A percentile compares a stretch with the other conserved stretches of the same genome.
Evolutionary conservation across 2,888 invertebrate genomes (phyloP).

Genomic region (Calliopum simillimum): DNA sequence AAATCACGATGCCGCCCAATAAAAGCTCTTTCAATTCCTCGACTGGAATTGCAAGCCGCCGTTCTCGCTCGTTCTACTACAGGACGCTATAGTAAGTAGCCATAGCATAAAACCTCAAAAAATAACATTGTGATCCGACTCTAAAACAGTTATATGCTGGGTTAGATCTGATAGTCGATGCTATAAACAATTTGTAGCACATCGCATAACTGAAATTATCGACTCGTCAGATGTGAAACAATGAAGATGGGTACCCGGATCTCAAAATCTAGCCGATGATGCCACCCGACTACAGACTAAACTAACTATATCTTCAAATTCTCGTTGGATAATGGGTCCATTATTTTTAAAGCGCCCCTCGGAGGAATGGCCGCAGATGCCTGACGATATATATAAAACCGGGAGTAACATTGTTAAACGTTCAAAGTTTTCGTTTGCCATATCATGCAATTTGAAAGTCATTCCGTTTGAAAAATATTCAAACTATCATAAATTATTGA

Average conservation of each 20-base stretch:
- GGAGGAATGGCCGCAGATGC: slow-evolving; percentile 23
- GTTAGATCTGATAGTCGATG: too few species aligned
- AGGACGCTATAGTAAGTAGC: neutral
- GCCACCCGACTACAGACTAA: too few species aligned
- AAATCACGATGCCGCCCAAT: slow-evolving; percentile 17
- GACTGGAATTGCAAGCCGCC: slow-evolving; percentile 1
- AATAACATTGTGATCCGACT: neutral
- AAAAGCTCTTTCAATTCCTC: slow-evolving; percentile 4
- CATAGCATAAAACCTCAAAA: neutral
- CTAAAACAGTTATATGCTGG: neutral
- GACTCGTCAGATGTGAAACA: slow-evolving; percentile 9
- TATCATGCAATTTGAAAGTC: neutral
- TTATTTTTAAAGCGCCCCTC: neutral
- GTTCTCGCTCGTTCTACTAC: neutral
- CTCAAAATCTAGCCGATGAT: too few species aligned
- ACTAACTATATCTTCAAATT: too few species aligned
- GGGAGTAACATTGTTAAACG: slow-evolving; percentile 15
- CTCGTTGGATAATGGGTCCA: too few species aligned
- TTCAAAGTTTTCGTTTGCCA: slow-evolving; percentile 18
- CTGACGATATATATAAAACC: slow-evolving; percentile 3
- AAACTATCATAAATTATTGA: too few species aligned
- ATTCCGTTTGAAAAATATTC: too few species aligned
- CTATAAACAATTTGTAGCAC: slow-evolving; percentile 20
- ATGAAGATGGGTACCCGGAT: slow-evolving; percentile 31
- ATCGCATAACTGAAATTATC: slow-evolving; percentile 12